Conservation (phyloP, 2,113 vertebrate species). For the Eublepharis macularius region DNA sequence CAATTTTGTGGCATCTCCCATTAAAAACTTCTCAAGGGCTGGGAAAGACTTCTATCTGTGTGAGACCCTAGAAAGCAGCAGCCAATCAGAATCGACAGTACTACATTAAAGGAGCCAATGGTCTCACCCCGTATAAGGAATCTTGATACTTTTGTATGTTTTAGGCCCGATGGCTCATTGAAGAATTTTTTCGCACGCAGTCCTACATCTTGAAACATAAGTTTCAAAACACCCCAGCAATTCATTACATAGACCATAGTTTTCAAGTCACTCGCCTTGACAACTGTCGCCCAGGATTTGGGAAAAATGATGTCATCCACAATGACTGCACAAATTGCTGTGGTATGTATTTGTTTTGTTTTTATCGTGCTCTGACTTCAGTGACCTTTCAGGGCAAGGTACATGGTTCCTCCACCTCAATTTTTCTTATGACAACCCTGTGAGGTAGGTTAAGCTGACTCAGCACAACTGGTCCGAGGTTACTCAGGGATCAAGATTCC, state of each 20-base stretch:
- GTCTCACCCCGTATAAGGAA: not conserved
- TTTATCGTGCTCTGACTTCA: conserved; percentile 26
- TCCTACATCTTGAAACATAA: conserved; percentile 3
- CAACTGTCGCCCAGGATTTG: conserved; percentile 77
- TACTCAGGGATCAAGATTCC: not conserved
- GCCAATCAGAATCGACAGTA: too few relatives aligned
- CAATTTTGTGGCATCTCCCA: too few relatives aligned
- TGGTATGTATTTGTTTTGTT: conserved; percentile 58
- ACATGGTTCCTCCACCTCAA: not conserved
- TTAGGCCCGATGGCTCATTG: conserved; percentile 69
- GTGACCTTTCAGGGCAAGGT: not conserved
- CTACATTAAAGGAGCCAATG: too few relatives aligned
- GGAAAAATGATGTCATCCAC: conserved; percentile 69
- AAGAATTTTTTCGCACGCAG: conserved; percentile 69
- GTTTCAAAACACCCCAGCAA: conserved; percentile 40
- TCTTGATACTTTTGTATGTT: conserved; percentile 18
- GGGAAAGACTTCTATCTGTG: too few relatives aligned
- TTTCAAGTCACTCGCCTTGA: conserved; percentile 66
- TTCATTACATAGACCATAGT: conserved; percentile 72
- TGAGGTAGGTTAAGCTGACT: not conserved
- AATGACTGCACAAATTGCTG: conserved; percentile 73
- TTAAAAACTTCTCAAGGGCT: too few relatives aligned
- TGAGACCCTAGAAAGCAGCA: too few relatives aligned
- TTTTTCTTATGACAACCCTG: not conserved
- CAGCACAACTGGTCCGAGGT: not conserved